Percentiles rank a stretch among this genome's conserved stretches.
These are phyloP conservation scores for Crocidura indochinensis DNA, from an alignment of 2,797 vertebrate genomes.

Conservation along the genomic window DNA sequence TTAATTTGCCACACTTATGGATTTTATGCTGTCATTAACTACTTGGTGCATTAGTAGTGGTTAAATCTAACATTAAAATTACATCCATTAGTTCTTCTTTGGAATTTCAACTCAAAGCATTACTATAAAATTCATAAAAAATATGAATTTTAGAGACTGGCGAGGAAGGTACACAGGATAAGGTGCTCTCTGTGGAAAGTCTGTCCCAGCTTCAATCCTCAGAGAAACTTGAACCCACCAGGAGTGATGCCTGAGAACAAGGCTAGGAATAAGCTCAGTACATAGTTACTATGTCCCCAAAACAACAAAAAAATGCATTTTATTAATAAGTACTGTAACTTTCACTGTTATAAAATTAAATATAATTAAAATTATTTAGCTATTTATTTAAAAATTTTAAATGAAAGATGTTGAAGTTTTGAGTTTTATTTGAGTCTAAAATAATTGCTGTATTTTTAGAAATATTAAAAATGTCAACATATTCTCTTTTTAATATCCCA, in stretches of 20 bases:
- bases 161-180: too few relatives aligned
- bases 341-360: slow-evolving; percentile 49
- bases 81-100: not conserved
- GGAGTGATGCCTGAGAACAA: too few relatives aligned
- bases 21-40: not conserved
- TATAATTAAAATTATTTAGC: not conserved
- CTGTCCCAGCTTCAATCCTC: too few relatives aligned
- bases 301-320: not conserved
- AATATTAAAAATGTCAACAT: not conserved
- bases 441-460: slow-evolving; percentile 1
- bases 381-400: not conserved
- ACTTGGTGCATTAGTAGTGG: slow-evolving; percentile 8
- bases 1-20: not conserved
- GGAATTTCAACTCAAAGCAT: slow-evolving; percentile 5
- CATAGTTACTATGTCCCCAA: too few relatives aligned
- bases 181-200: too few relatives aligned
- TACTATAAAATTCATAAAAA: slow-evolving; percentile 40
- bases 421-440: slow-evolving; percentile 44
- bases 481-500: not conserved
- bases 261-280: too few relatives aligned
- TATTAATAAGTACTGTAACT: slow-evolving; percentile 19
- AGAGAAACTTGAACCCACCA: too few relatives aligned
- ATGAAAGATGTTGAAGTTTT: slow-evolving; percentile 43
- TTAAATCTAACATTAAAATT: not conserved
- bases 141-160: not conserved